Percentiles rank a stretch among this genome's conserved stretches.
Evolutionary conservation across 2,888 invertebrate genomes (phyloP).

Genomic region (Mimumesa dahlbomi): DNA sequence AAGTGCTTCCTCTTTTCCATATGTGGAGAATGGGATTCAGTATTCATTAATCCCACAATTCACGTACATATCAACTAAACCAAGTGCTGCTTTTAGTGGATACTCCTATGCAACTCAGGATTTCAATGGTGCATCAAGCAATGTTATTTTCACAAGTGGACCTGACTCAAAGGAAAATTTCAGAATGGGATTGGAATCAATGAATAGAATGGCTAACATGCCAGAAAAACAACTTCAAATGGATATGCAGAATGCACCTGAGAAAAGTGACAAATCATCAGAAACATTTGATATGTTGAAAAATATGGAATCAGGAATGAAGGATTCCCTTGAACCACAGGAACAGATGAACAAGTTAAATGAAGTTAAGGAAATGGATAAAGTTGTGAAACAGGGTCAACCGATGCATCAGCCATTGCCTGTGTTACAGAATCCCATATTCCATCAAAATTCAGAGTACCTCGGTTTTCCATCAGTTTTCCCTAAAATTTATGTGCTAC

Average conservation of each 20-base stretch:
- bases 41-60: slow-evolving; percentile 33
- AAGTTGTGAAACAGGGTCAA: neutral
- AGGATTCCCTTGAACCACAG: neutral
- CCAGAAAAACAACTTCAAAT: neutral
- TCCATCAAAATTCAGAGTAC: neutral
- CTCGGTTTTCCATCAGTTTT: neutral
- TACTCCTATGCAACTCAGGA: slow-evolving; percentile 72
- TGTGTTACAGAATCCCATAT: neutral
- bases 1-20: slow-evolving; percentile 37
- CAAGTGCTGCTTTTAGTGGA: slow-evolving; percentile 55
- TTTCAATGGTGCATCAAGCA: slow-evolving; percentile 67
- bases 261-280: neutral
- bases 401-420: neutral
- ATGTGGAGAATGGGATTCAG: slow-evolving; percentile 13
- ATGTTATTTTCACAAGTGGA: slow-evolving; percentile 71
- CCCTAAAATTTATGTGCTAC: neutral
- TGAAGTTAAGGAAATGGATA: neutral
- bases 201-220: neutral
- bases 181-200: slow-evolving; percentile 14
- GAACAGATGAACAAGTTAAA: neutral
- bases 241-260: neutral
- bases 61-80: slow-evolving; percentile 30
- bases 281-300: neutral
- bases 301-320: neutral
- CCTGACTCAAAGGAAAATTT: slow-evolving; percentile 57